Percentiles rank a stretch among this genome's conserved stretches.
phyloP scores from a whole-genome alignment of 2,888 invertebrate species.

The Chrysotoxum bicinctum region DNA sequence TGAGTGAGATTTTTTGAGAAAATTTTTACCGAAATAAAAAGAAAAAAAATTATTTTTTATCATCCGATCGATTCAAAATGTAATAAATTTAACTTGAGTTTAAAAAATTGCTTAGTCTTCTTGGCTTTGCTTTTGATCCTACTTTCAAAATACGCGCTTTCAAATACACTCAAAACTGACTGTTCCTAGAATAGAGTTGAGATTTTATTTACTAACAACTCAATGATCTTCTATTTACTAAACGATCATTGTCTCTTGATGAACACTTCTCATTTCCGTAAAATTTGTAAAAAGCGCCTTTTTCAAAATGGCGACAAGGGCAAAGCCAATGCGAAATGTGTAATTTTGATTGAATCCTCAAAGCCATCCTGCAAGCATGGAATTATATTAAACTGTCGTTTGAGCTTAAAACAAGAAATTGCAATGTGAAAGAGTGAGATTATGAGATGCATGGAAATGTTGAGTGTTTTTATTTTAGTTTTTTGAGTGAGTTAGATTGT shows the following conservation, averaged over 20 bases:
- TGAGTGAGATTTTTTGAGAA: neutral
- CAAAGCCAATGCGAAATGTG: neutral
- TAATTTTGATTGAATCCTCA: neutral
- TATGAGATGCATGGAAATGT: conserved; percentile 25
- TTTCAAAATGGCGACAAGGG: no score
- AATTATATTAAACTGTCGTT: neutral
- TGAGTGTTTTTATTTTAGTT: conserved; percentile 23
- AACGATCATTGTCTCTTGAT: no score
- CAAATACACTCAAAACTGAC: neutral
- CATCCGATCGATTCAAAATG: neutral
- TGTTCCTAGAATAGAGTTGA: neutral
- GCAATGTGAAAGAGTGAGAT: conserved; percentile 72
- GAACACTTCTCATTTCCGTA: no score
- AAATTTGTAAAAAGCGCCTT: no score
- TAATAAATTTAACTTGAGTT: neutral
- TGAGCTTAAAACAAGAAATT: conserved; percentile 33
- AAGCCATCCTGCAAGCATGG: neutral
- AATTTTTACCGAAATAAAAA: neutral
- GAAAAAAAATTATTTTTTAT: neutral
- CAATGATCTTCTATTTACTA: no score
- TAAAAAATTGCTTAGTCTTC: neutral
- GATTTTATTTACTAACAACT: no score
- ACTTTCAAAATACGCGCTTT: neutral
- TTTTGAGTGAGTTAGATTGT: conserved; percentile 21
- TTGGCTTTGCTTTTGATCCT: neutral